Base-by-base conservation (phyloP, 1,140 invertebrate genomes). In the Cherax destructor region DNA sequence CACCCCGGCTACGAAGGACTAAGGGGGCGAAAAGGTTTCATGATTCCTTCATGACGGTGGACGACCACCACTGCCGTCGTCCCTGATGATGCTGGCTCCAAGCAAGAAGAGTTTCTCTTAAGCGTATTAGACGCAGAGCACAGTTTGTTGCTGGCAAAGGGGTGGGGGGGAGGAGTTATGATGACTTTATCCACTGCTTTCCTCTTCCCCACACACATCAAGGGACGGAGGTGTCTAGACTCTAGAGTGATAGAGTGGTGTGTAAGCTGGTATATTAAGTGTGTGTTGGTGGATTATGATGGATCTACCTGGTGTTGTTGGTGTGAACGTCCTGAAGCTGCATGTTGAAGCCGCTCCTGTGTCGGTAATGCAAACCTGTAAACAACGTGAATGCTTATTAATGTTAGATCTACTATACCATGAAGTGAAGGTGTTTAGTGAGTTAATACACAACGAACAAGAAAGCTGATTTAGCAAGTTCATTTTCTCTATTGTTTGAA, bases 91-190 rank as follows among this genome's bases (percentile, higher is more conserved):
- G 47, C 69, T 41, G 61, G 59, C 81, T 83, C 41, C 81, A 83
- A 49, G 81, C 24, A 83, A 83, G 81, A 83, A 30, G 30, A 83
- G 59, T 65, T 59, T 69, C 81, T 59, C 59, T 83, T 69, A 49
- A 69, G 59, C 47, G 61, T 69, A 69, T 83, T 83, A 83, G 59
- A 18, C 59, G 59, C 59, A 83, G 59, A 21, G 59, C 61, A 69
- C 81, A 83, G 81, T 83, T 83, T 69, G 81, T 69, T 69, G 61
- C 81, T 24, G 81, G 41, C 30, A 9, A 24, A 2, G 5, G 52
- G 16, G 81, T n/a, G 81, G 69, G 41, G 47, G 30, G 52, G n/a
- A n/a, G n/a, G n/a, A n/a, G n/a, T n/a, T n/a, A n/a, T 47, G 61
- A 49, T 11, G 81, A 16, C 52, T 69, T 21, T 18, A 69, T 4